Evolutionary conservation across 2,888 invertebrate species (phyloP).

Genomic region (Pterobdella sp.): DNA sequence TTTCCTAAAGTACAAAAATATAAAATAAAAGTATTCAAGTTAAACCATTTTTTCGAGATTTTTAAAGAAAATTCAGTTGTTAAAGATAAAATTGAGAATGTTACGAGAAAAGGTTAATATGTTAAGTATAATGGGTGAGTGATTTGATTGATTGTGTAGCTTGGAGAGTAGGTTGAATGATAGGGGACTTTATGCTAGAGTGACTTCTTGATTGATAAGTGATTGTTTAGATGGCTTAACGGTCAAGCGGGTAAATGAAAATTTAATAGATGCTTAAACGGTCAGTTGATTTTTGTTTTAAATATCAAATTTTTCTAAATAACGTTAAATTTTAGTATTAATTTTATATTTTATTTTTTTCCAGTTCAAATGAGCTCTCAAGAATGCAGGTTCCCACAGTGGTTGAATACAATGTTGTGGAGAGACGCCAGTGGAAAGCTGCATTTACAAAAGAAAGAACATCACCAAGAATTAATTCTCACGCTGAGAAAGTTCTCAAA

Average conservation of each 20-base stretch:
- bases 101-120: conserved; percentile 4
- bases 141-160: conserved; percentile 1
- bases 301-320: neutral
- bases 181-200: conserved; percentile 2
- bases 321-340: neutral
- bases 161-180: neutral
- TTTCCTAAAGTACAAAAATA: too few relatives aligned
- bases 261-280: neutral
- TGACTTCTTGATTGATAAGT: conserved; percentile 9
- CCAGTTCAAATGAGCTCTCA: neutral
- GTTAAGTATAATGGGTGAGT: neutral
- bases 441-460: neutral
- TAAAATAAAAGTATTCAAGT: too few relatives aligned
- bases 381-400: conserved; percentile 31
- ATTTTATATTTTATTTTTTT: neutral
- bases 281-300: neutral
- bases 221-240: conserved; percentile 9
- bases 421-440: conserved; percentile 29
- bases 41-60: too few relatives aligned
- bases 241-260: neutral
- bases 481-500: neutral
- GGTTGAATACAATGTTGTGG: conserved; percentile 31
- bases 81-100: too few relatives aligned
- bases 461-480: neutral
- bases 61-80: too few relatives aligned